Evolutionary conservation across 2,113 vertebrate genomes (phyloP), one percentile per base, ranked within the genome.

Genomic region (Orthonyx spaldingii): DNA sequence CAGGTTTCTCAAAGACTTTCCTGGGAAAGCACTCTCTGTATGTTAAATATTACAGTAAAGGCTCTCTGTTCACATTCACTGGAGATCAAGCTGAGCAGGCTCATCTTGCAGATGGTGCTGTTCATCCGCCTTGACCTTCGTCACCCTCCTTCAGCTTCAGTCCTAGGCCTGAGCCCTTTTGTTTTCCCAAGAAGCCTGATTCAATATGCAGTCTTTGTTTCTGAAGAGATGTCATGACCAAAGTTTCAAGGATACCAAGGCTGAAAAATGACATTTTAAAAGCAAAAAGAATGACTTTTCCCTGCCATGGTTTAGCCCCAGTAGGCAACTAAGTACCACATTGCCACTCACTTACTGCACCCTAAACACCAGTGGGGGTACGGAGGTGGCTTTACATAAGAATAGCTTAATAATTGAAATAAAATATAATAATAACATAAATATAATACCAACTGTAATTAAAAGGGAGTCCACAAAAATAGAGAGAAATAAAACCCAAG

Each of bases 51-150:
- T 33, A 16, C 6, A 16, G 16, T 52, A 32, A 84, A 81, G 11
- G 5, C 4, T n/a, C 46, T 46, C 47, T 6, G 2, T 28, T 35
- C 3, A 1, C 1, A 1, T 32, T 53, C 21, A 16, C 3, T 52
- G n/a, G 10, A 39, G 21, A 53, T 27, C 11, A 37, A 91, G 32
- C 24, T 21, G 12, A 47, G 47, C 44, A 69, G 46, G 16, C 19
- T 84, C 3, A 4, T 32, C n/a, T 82, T 3, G 0, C 33, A 53
- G 9, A 42, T 3, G 1, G 20, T 79, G 50, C 20, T 65, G 11
- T 20, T 76, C 42, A 77, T 53, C 21, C 3, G 0, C 37, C 20
- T 75, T 82, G 60, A 64, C 47, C 22, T 56, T 84, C 39, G 27
- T 23, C 27, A 60, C 15, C 3, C 13, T 95, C 21, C 22, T 89